These are phyloP conservation scores for Rhabdornis inornatus DNA, from an alignment of 2,113 vertebrate species.

Conservation along the genomic window DNA sequence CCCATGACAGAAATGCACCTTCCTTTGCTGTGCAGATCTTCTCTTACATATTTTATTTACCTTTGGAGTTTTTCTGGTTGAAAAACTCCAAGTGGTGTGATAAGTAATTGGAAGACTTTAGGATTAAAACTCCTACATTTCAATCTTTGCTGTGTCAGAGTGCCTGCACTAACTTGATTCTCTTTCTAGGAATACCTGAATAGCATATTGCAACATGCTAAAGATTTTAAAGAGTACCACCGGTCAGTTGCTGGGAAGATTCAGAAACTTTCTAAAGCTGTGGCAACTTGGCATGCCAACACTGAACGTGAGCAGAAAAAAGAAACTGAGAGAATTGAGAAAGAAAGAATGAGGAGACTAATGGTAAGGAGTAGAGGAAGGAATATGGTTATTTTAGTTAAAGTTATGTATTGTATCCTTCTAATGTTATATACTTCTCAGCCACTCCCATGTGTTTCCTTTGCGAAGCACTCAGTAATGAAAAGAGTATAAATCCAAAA, in stretches of 20 bases:
- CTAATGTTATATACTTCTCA: neutral
- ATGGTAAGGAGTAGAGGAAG: constrained; percentile 80
- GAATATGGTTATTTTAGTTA: neutral
- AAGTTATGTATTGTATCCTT: neutral
- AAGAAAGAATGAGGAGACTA: constrained; percentile 95
- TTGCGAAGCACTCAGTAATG: neutral
- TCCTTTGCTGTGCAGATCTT: neutral
- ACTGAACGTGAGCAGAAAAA: constrained; percentile 98
- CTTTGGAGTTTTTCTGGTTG: neutral
- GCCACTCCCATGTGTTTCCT: neutral
- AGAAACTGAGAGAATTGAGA: constrained; percentile 96
- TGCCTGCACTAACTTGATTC: neutral
- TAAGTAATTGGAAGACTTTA: neutral
- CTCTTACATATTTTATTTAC: neutral
- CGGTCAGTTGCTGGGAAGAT: constrained; percentile 94
- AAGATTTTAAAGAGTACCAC: constrained; percentile 99
- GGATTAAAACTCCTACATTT: neutral
- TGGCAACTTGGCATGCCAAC: constrained; percentile 97
- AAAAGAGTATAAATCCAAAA: neutral
- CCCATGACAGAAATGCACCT: neutral
- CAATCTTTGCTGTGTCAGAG: neutral
- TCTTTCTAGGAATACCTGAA: constrained; percentile 92
- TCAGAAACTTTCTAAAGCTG: constrained; percentile 93
- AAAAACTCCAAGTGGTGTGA: neutral
- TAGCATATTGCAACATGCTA: constrained; percentile 97